These are phyloP conservation scores for Saguinus imperator DNA, from an alignment of 2,113 vertebrate genomes.

Conservation along the genomic window DNA sequence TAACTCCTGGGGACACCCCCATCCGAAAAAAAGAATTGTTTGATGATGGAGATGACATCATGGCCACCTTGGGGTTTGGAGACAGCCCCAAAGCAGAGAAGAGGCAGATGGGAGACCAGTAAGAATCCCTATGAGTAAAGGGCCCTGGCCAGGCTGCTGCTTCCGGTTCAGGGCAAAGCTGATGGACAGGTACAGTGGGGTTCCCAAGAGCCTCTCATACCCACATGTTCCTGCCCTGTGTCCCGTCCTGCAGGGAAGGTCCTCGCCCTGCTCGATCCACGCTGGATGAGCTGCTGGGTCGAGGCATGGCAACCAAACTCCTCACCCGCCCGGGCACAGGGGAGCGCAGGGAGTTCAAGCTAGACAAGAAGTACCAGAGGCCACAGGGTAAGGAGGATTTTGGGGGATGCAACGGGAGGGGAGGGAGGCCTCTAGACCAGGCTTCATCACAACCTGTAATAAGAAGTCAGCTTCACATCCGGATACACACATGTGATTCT, in stretches of 20 bases:
- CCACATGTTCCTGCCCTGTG: fast-evolving
- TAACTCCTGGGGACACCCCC: slow-evolving; percentile 55
- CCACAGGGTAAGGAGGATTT: slow-evolving; percentile 72
- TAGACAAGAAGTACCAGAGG: slow-evolving; percentile 78
- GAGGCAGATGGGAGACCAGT: slow-evolving; percentile 69
- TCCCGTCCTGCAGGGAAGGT: slow-evolving; percentile 73
- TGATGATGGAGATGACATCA: slow-evolving; percentile 88
- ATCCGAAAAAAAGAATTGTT: slow-evolving; percentile 83
- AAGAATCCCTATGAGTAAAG: slow-evolving; percentile 48
- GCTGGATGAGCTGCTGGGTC: slow-evolving; percentile 91
- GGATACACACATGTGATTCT: not conserved
- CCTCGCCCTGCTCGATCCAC: slow-evolving; percentile 86
- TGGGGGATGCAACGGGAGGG: fast-evolving
- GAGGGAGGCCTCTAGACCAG: not conserved
- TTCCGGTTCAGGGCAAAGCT: not conserved
- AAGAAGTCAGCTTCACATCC: not conserved
- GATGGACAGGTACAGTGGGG: not conserved
- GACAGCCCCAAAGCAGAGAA: slow-evolving; percentile 76
- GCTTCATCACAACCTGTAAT: fast-evolving
- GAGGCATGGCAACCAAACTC: slow-evolving; percentile 81
- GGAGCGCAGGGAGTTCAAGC: slow-evolving; percentile 81
- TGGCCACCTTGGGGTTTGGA: slow-evolving; percentile 88
- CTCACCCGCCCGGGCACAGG: slow-evolving; percentile 81
- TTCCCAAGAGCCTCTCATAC: fast-evolving
- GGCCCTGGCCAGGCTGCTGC: not conserved